Evolutionary conservation across 2,113 vertebrate species (phyloP), one percentile per base, ranked within the genome.

Genomic region (Tricholaema leucomelas): DNA sequence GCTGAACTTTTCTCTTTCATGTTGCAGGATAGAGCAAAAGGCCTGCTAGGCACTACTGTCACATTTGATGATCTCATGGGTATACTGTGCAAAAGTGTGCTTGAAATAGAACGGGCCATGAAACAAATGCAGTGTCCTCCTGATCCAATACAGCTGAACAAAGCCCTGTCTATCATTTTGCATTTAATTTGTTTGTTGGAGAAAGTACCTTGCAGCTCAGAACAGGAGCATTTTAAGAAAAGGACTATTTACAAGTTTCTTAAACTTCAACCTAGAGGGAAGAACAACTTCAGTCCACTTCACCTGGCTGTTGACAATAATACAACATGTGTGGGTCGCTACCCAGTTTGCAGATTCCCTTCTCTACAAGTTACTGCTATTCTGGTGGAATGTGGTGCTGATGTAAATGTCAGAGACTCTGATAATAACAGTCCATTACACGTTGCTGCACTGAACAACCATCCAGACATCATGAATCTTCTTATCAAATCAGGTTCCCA

Each of bases 1-100:
- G 99, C 99, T 25, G 99, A 99, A 95, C 99, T 99, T 19, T 99
- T 99, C 97, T 99, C 99, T 80, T 99, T 99, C 96, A 99, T 99
- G 99, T 97, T 99, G n/a, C 99, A 99, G 96, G 99, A 99, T 90
- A 97, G 98, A 60, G 99, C 99, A 83, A 99, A 99, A 96, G 99
- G 99, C 63, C 97, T 99, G 7, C 97, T 99, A 90, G 99, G 99
- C 27, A 99, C 99, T 36, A 98, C 98, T 0, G 98, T 99, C 82
- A 99, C 99, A 18, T 99, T 99, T 96, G 98, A 99, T 87, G 99
- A 99, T 97, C 98, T 99, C 46, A 99, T 99, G 99, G 99, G 98
- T 87, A 99, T 99, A 96, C 97, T 99, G 31, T 98, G 98, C 94
- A 99, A 99, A 97, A 99, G 99, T 1, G 99, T 99, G 92, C 97